Conservation (phyloP, 2,888 invertebrate species). For the Ormia ochracea region DNA sequence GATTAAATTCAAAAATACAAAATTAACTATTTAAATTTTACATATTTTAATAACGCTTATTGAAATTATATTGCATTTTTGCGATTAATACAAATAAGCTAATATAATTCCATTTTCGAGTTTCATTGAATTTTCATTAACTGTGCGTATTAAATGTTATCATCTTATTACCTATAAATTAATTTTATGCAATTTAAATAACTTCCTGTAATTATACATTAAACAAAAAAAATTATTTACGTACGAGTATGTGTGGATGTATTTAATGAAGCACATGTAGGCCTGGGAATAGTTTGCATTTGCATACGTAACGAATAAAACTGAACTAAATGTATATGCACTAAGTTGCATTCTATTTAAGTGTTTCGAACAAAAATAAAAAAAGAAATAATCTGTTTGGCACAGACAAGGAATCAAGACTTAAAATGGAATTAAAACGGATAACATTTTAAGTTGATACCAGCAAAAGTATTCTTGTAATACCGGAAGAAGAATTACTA, state of each 20-base stretch:
- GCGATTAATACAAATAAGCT: not conserved
- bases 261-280: not conserved
- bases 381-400: not conserved
- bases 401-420: conserved; percentile 21
- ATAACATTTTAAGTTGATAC: conserved; percentile 56
- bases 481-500: conserved; percentile 47
- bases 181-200: conserved; percentile 2
- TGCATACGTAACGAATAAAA: not conserved
- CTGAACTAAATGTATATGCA: not conserved
- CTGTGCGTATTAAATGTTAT: not conserved
- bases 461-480: conserved; percentile 43
- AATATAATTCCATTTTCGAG: not conserved
- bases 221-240: too few relatives aligned
- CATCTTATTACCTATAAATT: not conserved
- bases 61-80: too few relatives aligned
- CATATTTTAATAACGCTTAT: too few relatives aligned
- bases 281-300: not conserved
- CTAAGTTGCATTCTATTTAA: not conserved
- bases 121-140: not conserved
- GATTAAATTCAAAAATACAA: too few relatives aligned
- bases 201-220: conserved; percentile 25
- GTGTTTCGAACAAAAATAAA: not conserved
- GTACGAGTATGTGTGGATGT: too few relatives aligned
- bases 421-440: conserved; percentile 45
- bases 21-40: too few relatives aligned